Conservation (phyloP, 2,797 vertebrate genomes). For the Vireo griseus region DNA sequence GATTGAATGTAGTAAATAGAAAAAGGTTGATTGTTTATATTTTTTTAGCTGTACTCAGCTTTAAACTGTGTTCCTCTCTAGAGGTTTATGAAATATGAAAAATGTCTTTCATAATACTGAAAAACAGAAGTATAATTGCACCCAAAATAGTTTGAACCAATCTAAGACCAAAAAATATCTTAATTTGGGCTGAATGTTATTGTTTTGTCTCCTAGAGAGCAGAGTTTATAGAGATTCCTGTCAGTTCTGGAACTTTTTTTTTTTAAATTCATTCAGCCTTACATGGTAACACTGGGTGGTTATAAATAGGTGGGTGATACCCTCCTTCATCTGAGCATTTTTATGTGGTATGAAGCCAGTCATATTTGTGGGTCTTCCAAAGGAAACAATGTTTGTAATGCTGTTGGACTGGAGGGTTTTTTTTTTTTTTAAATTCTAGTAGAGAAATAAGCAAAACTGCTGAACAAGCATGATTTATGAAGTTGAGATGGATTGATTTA, state of each 20-base stretch:
- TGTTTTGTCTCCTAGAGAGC: constrained; percentile 33
- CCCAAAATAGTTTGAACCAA: background rate
- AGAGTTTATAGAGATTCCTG: constrained; percentile 18
- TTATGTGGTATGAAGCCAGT: constrained; percentile 24
- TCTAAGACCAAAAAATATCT: background rate
- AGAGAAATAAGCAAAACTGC: constrained; percentile 6
- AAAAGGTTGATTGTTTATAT: background rate
- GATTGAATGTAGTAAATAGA: background rate
- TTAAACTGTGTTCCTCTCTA: background rate
- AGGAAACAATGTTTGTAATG: constrained; percentile 51
- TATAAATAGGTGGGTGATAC: constrained; percentile 48
- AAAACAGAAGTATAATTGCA: background rate
- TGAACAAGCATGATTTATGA: constrained; percentile 1
- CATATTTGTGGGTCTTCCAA: constrained; percentile 32
- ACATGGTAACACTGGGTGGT: constrained; percentile 1
- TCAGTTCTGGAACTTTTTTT: constrained; percentile 17
- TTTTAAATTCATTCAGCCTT: constrained; percentile 3
- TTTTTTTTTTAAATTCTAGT: background rate
- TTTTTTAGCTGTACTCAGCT: background rate
- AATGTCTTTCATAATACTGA: background rate
- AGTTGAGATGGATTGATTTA: background rate
- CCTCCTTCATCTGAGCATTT: constrained; percentile 10
- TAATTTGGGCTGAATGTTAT: background rate
- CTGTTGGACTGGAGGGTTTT: background rate
- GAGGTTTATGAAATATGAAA: background rate